phyloP scores from a whole-genome alignment of 2,797 vertebrate species.

The Gorsachius magnificus region DNA sequence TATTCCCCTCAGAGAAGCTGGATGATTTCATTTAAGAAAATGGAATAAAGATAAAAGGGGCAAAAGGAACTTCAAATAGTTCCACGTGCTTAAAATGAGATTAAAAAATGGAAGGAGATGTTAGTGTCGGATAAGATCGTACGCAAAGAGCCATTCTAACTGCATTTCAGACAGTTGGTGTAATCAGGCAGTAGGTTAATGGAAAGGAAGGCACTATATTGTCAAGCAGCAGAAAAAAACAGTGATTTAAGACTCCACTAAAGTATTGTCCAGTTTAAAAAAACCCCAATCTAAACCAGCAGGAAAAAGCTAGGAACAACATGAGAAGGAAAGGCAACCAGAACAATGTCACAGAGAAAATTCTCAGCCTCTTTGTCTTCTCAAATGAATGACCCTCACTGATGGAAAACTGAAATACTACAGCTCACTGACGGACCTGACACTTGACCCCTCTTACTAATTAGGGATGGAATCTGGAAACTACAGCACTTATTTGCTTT shows the following conservation, averaged over 20 bases:
- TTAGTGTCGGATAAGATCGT: slow-evolving; percentile 43
- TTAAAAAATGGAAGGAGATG: slow-evolving; percentile 54
- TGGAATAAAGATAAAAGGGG: slow-evolving; percentile 50
- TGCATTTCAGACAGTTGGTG: background rate
- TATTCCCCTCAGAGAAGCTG: slow-evolving; percentile 52
- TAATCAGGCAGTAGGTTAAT: slow-evolving; percentile 56
- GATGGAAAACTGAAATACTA: slow-evolving; percentile 50
- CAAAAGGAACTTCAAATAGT: slow-evolving; percentile 44
- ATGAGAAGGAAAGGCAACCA: background rate
- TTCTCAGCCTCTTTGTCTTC: slow-evolving; percentile 34
- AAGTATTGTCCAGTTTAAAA: slow-evolving; percentile 23
- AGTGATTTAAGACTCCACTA: slow-evolving; percentile 28
- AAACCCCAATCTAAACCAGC: background rate
- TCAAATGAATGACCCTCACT: slow-evolving; percentile 28
- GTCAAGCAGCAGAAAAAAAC: background rate
- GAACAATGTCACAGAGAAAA: background rate
- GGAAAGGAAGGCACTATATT: slow-evolving; percentile 35
- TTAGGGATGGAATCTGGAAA: slow-evolving; percentile 55
- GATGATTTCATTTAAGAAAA: slow-evolving; percentile 71
- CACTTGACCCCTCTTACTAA: slow-evolving; percentile 58
- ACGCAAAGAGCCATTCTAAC: slow-evolving; percentile 23
- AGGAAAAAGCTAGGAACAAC: slow-evolving; percentile 1
- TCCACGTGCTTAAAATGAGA: slow-evolving; percentile 54
- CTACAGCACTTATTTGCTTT: slow-evolving; percentile 43
- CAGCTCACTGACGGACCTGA: slow-evolving; percentile 45